These are phyloP conservation scores for Lithosia quadra DNA, from an alignment of 2,888 invertebrate genomes.

Conservation along the genomic window DNA sequence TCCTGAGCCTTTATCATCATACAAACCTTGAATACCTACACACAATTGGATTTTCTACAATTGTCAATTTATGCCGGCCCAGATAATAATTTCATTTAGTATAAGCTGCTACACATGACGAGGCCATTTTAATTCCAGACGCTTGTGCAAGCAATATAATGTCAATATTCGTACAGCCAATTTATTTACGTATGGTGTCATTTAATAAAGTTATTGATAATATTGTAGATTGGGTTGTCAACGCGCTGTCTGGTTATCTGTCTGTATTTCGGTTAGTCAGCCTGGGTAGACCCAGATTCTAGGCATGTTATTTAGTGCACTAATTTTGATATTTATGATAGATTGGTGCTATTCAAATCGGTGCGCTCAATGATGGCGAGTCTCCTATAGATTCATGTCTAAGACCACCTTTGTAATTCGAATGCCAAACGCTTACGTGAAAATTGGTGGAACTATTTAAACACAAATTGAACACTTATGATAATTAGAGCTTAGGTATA, in stretches of 20 bases:
- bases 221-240: background rate
- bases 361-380: too few relatives aligned
- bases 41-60: constrained; percentile 45
- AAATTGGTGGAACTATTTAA: too few relatives aligned
- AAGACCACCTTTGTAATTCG: too few relatives aligned
- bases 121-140: constrained; percentile 55
- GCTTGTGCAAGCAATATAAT: constrained; percentile 53
- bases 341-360: too few relatives aligned
- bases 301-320: too few relatives aligned
- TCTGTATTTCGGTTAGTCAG: background rate
- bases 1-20: constrained; percentile 29
- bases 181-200: constrained; percentile 28
- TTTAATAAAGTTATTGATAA: constrained; percentile 17
- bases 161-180: constrained; percentile 57
- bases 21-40: constrained; percentile 42
- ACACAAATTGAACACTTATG: too few relatives aligned
- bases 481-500: too few relatives aligned
- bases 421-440: too few relatives aligned
- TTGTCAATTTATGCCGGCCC: constrained; percentile 48
- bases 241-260: constrained; percentile 9
- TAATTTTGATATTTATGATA: too few relatives aligned
- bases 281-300: background rate
- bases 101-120: constrained; percentile 34
- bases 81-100: constrained; percentile 42
- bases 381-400: too few relatives aligned